These are phyloP conservation scores for Torymus tubicola DNA, from an alignment of 2,888 invertebrate genomes.

Conservation along the genomic window DNA sequence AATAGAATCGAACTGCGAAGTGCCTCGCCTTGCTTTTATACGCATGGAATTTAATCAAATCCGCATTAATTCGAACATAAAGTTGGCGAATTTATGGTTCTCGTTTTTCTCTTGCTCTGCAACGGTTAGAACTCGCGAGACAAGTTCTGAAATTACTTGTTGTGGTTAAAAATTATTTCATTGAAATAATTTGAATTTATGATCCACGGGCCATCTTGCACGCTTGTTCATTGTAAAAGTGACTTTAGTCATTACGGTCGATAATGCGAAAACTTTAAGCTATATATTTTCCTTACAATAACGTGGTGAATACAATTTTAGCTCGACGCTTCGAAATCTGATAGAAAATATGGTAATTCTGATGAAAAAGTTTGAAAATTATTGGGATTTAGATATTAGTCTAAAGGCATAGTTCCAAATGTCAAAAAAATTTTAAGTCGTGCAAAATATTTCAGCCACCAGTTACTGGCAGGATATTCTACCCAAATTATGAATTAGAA, in stretches of 20 bases:
- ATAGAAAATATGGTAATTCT: too few relatives aligned
- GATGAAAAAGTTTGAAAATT: too few relatives aligned
- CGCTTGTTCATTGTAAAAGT: neutral
- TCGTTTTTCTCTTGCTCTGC: constrained; percentile 10
- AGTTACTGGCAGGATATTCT: too few relatives aligned
- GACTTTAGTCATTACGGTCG: neutral
- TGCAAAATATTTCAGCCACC: too few relatives aligned
- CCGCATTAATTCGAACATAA: constrained; percentile 32
- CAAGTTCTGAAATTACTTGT: neutral
- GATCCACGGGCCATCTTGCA: too few relatives aligned
- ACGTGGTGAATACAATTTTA: too few relatives aligned
- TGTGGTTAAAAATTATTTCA: neutral
- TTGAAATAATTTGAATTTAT: constrained; percentile 9
- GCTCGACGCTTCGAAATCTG: too few relatives aligned
- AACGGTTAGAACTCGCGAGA: too few relatives aligned
- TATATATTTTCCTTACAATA: neutral
- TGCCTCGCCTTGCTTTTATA: neutral
- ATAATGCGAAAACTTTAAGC: constrained; percentile 1
- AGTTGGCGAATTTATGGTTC: constrained; percentile 8
- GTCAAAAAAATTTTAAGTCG: too few relatives aligned
- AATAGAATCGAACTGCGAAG: constrained; percentile 38
- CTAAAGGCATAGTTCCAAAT: too few relatives aligned
- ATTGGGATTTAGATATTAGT: too few relatives aligned
- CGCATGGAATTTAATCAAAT: constrained; percentile 41
- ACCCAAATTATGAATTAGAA: too few relatives aligned